Evolutionary conservation across 2,797 vertebrate species (phyloP).

Genomic region (Darevskia mixta): DNA sequence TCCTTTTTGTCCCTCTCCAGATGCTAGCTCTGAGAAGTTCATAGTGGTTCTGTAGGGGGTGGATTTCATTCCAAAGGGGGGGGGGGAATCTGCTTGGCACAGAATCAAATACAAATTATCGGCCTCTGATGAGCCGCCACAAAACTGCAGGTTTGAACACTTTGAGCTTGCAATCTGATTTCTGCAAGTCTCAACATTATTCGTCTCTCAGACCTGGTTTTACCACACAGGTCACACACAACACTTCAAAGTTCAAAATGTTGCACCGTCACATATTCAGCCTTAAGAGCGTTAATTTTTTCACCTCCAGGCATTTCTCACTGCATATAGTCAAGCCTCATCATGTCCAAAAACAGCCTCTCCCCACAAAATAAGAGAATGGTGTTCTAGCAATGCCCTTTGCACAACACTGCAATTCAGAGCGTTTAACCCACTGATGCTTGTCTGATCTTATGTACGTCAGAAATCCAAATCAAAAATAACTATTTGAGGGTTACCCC

Average conservation of each 20-base stretch:
- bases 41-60: neutral
- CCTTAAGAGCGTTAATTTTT: neutral
- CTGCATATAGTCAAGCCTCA: constrained; percentile 19
- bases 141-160: constrained; percentile 41
- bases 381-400: neutral
- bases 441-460: neutral
- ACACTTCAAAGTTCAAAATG: constrained; percentile 45
- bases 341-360: neutral
- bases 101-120: constrained; percentile 30
- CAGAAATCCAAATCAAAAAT: constrained; percentile 22
- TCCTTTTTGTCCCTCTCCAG: neutral
- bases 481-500: neutral
- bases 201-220: constrained; percentile 30
- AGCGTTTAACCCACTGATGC: constrained; percentile 23
- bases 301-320: constrained; percentile 15
- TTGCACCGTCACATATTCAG: constrained; percentile 15
- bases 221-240: constrained; percentile 10
- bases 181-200: neutral
- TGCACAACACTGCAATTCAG: neutral
- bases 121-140: constrained; percentile 22
- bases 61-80: neutral
- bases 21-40: constrained; percentile 13
- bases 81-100: neutral
- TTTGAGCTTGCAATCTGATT: constrained; percentile 2
- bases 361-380: constrained; percentile 24